These are phyloP conservation scores for Hyla sarda DNA, from an alignment of 2,113 vertebrate genomes.

Conservation along the genomic window DNA sequence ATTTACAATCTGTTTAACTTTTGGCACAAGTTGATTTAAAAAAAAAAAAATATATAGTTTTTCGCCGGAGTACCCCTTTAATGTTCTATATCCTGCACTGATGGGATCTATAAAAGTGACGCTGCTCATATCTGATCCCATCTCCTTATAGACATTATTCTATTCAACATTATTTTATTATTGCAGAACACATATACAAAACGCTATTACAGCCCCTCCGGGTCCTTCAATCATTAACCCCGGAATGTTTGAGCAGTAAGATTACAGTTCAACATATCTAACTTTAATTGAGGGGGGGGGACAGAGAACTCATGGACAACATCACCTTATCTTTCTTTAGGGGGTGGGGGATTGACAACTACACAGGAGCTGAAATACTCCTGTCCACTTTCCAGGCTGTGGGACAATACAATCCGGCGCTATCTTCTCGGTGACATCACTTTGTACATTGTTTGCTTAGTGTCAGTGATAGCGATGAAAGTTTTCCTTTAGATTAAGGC, in stretches of 20 bases:
- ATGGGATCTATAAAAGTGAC: background rate
- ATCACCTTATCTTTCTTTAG: slow-evolving; percentile 25
- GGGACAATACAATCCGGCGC: slow-evolving; percentile 33
- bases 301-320: slow-evolving; percentile 38
- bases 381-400: slow-evolving; percentile 45
- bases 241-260: slow-evolving; percentile 12
- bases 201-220: background rate
- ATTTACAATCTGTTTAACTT: no score
- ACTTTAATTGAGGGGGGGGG: background rate
- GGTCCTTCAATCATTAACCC: slow-evolving; percentile 44
- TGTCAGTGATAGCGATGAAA: slow-evolving; percentile 53
- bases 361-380: slow-evolving; percentile 45
- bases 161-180: background rate
- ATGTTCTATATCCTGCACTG: background rate
- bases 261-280: background rate
- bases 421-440: slow-evolving; percentile 55
- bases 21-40: no score
- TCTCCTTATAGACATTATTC: background rate
- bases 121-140: background rate
- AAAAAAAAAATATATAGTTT: no score
- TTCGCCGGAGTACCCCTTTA: no score
- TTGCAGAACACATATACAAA: background rate
- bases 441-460: slow-evolving; percentile 56
- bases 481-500: slow-evolving; percentile 31
- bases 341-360: slow-evolving; percentile 24